phyloP scores from a whole-genome alignment of 2,797 vertebrate genomes.

The Nyctibius grandis region DNA sequence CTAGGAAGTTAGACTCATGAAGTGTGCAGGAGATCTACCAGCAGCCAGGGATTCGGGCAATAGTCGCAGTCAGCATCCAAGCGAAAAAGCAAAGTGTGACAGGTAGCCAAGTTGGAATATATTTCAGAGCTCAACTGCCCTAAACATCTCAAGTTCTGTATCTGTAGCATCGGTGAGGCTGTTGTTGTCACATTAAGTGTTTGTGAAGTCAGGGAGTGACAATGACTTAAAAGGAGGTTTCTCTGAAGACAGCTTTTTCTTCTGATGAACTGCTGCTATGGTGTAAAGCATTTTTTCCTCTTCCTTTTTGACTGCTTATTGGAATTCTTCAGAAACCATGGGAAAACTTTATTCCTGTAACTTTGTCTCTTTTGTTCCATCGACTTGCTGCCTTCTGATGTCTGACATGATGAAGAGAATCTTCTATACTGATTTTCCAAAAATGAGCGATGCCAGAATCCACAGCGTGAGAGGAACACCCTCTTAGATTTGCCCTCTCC shows the following conservation, averaged over 20 bases:
- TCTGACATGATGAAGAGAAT: neutral
- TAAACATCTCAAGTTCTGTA: neutral
- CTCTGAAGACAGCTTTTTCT: neutral
- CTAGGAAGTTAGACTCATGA: neutral
- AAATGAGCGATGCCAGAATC: neutral
- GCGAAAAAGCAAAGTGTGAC: neutral
- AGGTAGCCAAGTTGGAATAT: neutral
- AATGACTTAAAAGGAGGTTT: neutral
- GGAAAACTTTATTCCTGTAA: neutral
- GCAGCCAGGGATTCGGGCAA: neutral
- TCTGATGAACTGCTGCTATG: neutral
- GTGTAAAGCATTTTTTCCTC: neutral
- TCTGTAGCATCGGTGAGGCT: neutral
- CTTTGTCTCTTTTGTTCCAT: neutral
- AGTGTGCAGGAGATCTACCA: neutral
- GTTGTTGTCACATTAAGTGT: neutral
- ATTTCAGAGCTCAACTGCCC: neutral
- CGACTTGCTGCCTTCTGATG: neutral
- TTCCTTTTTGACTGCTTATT: neutral
- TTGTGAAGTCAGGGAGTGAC: neutral
- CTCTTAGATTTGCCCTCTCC: neutral
- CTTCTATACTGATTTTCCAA: neutral
- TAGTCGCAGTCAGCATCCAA: neutral
- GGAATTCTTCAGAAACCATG: neutral
- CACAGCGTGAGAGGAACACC: rapidly evolving